A percentile compares a stretch with the other conserved stretches of the same genome.
These are phyloP conservation scores for Choreutis nemorana DNA, from an alignment of 2,888 invertebrate species.

Conservation along the genomic window DNA sequence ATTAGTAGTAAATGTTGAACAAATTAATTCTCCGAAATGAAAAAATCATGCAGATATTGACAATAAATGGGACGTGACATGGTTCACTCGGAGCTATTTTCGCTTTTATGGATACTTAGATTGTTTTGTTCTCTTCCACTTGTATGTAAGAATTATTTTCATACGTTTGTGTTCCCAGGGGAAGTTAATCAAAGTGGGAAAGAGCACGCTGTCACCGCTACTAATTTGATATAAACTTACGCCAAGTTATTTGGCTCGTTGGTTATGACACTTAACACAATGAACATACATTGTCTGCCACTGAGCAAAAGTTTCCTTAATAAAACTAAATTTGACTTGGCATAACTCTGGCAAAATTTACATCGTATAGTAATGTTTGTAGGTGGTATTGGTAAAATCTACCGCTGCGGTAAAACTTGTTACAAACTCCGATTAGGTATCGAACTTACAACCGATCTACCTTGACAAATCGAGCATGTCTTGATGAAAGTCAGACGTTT, in stretches of 20 bases:
- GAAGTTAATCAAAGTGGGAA: slow-evolving; percentile 46
- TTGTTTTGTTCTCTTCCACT: too few relatives aligned
- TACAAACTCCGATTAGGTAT: slow-evolving; percentile 43
- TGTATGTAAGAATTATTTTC: slow-evolving; percentile 5
- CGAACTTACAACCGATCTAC: slow-evolving; percentile 33
- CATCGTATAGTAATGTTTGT: slow-evolving; percentile 23
- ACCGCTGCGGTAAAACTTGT: slow-evolving; percentile 34
- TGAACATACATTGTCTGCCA: slow-evolving; percentile 33
- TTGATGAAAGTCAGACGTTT: too few relatives aligned
- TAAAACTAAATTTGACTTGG: slow-evolving; percentile 18
- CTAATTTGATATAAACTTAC: slow-evolving; percentile 54
- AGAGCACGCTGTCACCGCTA: slow-evolving; percentile 37
- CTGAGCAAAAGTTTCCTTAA: slow-evolving; percentile 20
- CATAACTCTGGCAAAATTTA: slow-evolving; percentile 14
- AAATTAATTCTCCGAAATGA: too few relatives aligned
- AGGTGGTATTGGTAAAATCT: slow-evolving; percentile 25
- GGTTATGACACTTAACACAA: slow-evolving; percentile 45
- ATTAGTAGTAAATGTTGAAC: too few relatives aligned
- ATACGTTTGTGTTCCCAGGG: slow-evolving; percentile 30
- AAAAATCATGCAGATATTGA: too few relatives aligned
- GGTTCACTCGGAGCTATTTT: too few relatives aligned
- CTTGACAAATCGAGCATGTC: slow-evolving; percentile 60
- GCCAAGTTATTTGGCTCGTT: slow-evolving; percentile 41
- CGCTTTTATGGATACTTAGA: too few relatives aligned
- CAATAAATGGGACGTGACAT: too few relatives aligned